Evolutionary conservation across 2,797 vertebrate species (phyloP), one percentile per base, ranked within the genome.

Genomic region (Pogoniulus pusillus): DNA sequence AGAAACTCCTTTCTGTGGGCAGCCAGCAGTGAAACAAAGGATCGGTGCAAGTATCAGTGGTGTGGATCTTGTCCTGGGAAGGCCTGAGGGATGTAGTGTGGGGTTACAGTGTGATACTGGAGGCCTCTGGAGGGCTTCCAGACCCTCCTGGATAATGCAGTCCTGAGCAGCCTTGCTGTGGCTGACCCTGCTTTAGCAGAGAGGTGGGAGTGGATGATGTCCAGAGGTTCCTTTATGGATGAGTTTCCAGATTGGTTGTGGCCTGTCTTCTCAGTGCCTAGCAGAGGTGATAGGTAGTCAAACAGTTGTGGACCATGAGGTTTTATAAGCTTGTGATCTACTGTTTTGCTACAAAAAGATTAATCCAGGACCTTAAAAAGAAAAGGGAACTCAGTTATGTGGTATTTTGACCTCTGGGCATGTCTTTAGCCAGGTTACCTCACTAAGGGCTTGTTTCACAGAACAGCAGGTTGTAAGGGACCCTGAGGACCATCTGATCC

Each of bases 311-410:
- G 5, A 41, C 82, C 17, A 1, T 79, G 76, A 86, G 75, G 24
- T 84, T 62, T 22, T 19, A 62, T 71, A 82, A 83, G 45, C 16
- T 77, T 60, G 20, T 30, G 26, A 49, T 91, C 80, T 62, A 18
- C 54, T 82, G 43, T 70, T 89, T 90, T 87, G 64, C 43, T 87
- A 78, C 58, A 39, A 60, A 77, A 90, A 54, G 82, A 68, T 89
- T 79, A 88, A 81, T 94, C 59, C 37, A 82, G 87, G 30, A 86
- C 58, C 32, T 72, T 88, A 13, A 59, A 68, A 37, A 18, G 45
- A 32, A 43, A 34, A 39, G 29, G 39, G 24, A 41, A 11, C 80
- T 94, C 22, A 39, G 27, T 94, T 86, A 13, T 24, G 13, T 59
- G 63, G 27, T 30, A 41, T 55, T 66, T 87, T 83, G 75, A 79